Percentiles rank a stretch among this genome's conserved stretches.
These are phyloP conservation scores for Ormyrus labotus DNA, from an alignment of 2,888 invertebrate species.

Conservation along the genomic window DNA sequence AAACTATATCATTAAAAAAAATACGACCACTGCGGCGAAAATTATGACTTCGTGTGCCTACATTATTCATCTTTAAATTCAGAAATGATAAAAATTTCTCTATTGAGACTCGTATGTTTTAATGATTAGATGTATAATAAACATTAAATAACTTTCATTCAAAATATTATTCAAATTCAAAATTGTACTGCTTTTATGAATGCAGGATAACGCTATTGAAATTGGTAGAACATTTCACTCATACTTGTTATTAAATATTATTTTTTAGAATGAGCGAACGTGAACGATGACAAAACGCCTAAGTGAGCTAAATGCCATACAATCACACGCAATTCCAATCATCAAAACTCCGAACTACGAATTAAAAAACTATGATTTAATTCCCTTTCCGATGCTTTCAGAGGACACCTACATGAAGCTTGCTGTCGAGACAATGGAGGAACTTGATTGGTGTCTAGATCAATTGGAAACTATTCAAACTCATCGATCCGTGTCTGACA, in stretches of 20 bases:
- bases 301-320: too few species aligned
- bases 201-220: too few species aligned
- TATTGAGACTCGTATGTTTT: too few species aligned
- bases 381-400: constrained; percentile 74
- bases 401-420: constrained; percentile 96
- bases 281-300: neutral
- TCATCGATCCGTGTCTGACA: constrained; percentile 98
- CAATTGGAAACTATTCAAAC: constrained; percentile 99
- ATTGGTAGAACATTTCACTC: too few species aligned
- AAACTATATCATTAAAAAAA: constrained; percentile 18
- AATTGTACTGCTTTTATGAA: too few species aligned
- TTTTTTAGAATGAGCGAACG: too few species aligned
- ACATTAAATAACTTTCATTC: too few species aligned
- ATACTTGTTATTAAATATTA: too few species aligned
- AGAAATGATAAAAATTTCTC: neutral
- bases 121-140: too few species aligned
- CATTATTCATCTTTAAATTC: neutral
- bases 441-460: constrained; percentile 99
- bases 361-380: constrained; percentile 39
- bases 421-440: constrained; percentile 97
- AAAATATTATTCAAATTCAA: too few species aligned
- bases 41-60: neutral
- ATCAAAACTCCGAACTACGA: neutral
- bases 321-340: neutral
- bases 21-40: neutral